These are phyloP conservation scores for Phalacrocorax pelagicus DNA, from an alignment of 2,113 vertebrate species.

Conservation along the genomic window DNA sequence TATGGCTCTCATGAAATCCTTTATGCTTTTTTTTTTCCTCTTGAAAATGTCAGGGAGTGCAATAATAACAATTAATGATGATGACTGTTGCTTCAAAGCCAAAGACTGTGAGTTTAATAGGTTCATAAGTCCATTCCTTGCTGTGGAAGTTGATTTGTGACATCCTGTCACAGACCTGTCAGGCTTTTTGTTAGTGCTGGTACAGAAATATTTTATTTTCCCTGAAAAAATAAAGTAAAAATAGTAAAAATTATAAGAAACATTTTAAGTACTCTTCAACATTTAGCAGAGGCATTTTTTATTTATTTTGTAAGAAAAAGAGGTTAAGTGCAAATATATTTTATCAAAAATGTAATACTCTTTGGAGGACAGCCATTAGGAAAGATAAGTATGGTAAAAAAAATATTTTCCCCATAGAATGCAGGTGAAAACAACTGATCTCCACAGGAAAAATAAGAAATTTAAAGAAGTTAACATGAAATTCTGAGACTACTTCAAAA, in stretches of 20 bases:
- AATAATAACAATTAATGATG: conserved; percentile 54
- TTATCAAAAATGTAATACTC: background rate
- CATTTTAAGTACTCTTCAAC: background rate
- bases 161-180: background rate
- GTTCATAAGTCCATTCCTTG: conserved; percentile 1
- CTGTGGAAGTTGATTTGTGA: conserved; percentile 30
- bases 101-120: conserved; percentile 27
- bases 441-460: background rate
- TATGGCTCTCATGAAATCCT: background rate
- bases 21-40: background rate
- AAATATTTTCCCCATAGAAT: background rate
- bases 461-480: background rate
- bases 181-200: background rate
- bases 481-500: background rate
- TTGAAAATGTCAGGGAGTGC: background rate
- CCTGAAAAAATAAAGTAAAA: background rate
- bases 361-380: background rate
- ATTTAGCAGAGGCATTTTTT: too few relatives aligned
- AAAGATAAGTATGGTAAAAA: background rate
- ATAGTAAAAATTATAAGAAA: background rate
- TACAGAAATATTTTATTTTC: background rate
- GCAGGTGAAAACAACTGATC: accelerated
- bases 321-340: background rate
- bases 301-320: background rate
- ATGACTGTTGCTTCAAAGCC: conserved; percentile 19